Base-by-base conservation (phyloP, 2,888 invertebrate genomes). In the Candidula unifasciata region DNA sequence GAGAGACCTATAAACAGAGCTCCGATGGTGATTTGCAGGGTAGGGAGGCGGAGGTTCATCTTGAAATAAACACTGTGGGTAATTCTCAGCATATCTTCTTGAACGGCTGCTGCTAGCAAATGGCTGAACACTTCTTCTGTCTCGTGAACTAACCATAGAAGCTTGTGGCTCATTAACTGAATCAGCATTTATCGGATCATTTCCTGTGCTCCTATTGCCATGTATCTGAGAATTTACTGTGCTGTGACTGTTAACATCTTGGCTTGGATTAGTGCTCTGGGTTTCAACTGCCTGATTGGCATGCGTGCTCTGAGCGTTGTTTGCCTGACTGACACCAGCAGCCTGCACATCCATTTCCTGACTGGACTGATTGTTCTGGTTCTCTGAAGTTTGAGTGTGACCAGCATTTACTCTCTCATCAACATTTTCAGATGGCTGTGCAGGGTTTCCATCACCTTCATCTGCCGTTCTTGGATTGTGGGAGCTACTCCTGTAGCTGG, bases 21-120 rank as follows among this genome's bases (percentile, higher is more conserved):
- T 27, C 35, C 76, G 52, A 24, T 27, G 13, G n/a, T n/a, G 57
- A 13, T 68, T 66, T 30, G 68, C 33, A 2, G 80, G 33, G 71
- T 84, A 84, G 6, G 84, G 84, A 3, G 84, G 84, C n/a, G 84
- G 84, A 16, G 84, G 84, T 0, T 84, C 84, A 37, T 80, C 84
- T 64, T 84, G 68, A 57, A 73, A 84, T 30, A 80, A 76, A 35
- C 84, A 84, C 24, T 73, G 74, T 24, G 84, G 84, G 30, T 84
- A 84, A 10, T 52, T 73, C 30, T 84, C 80, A 16, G 80, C 84
- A 77, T 80, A 84, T 21, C 84, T 33, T 52, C 66, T 76, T 24
- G 82, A 73, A 16, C 30, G 35, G 30, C 37, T 60, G 30, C 54
- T 52, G 33, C 52, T 30, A 18, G 66, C 27, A 37, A 21, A 18